These are phyloP conservation scores for Poecile montanus DNA, from an alignment of 2,797 vertebrate genomes.

Conservation along the genomic window DNA sequence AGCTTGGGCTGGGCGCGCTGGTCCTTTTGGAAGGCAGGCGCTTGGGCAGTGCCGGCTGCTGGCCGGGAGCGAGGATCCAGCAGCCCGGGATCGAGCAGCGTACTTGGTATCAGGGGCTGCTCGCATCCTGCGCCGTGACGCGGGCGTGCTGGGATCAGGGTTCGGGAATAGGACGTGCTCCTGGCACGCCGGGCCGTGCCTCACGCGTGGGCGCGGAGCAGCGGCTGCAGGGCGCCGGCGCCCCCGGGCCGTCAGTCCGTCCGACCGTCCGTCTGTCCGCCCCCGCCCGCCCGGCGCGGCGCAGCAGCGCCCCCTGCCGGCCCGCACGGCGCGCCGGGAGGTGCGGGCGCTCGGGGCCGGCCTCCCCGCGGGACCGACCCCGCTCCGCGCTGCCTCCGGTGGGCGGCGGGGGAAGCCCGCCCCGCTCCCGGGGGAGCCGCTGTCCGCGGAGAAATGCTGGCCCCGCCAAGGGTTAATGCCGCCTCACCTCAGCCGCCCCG, in stretches of 20 bases:
- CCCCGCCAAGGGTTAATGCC: background rate
- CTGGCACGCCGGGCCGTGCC: background rate
- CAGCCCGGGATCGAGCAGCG: rapidly evolving
- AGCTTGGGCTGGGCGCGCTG: background rate
- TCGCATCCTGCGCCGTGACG: background rate
- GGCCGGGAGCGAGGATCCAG: background rate
- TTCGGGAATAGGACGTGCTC: background rate
- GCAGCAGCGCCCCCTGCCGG: background rate
- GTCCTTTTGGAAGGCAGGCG: background rate
- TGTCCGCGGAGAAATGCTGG: background rate
- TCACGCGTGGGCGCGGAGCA: background rate
- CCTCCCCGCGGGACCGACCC: background rate
- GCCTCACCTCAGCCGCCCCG: background rate
- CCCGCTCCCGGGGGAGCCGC: background rate
- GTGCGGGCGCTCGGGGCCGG: background rate
- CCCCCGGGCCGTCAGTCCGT: background rate
- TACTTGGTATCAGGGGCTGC: background rate
- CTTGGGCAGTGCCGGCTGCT: background rate
- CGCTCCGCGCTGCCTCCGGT: background rate
- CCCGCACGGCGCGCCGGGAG: background rate
- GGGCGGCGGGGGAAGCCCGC: background rate
- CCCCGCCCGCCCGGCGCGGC: background rate
- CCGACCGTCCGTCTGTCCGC: background rate
- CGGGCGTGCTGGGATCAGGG: rapidly evolving
- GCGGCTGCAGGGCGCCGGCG: background rate